phyloP scores from a whole-genome alignment of 2,888 invertebrate genomes.

The Diploptera punctata region DNA sequence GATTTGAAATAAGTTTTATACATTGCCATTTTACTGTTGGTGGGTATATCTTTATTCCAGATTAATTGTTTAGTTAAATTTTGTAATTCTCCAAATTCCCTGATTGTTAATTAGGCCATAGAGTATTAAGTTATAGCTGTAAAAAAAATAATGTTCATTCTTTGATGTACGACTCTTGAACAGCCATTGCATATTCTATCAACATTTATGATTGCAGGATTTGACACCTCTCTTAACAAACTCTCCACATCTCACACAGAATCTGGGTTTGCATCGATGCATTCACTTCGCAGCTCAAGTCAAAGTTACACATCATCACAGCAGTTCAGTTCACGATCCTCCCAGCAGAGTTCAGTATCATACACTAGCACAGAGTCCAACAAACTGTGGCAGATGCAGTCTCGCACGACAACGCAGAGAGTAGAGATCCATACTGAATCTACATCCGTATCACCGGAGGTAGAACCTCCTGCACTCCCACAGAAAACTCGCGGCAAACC shows the following conservation, averaged over 20 bases:
- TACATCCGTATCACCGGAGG: background rate
- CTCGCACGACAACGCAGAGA: constrained; percentile 21
- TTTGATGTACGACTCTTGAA: too few relatives aligned
- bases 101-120: too few relatives aligned
- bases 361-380: constrained; percentile 36
- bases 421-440: too few relatives aligned
- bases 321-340: constrained; percentile 57
- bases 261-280: constrained; percentile 68
- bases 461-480: constrained; percentile 63
- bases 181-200: too few relatives aligned
- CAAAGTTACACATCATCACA: constrained; percentile 57
- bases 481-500: constrained; percentile 61
- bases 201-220: too few relatives aligned
- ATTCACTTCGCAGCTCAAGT: constrained; percentile 67
- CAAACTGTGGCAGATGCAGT: constrained; percentile 37
- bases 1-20: too few relatives aligned
- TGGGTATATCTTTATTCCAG: too few relatives aligned
- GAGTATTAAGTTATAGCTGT: too few relatives aligned
- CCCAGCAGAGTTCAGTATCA: constrained; percentile 60
- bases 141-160: too few relatives aligned
- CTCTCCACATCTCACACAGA: constrained; percentile 57
- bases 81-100: too few relatives aligned
- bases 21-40: too few relatives aligned
- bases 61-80: too few relatives aligned
- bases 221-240: constrained; percentile 52